These are phyloP conservation scores for Heliconius ismenius DNA, from an alignment of 2,888 invertebrate species.

Conservation along the genomic window DNA sequence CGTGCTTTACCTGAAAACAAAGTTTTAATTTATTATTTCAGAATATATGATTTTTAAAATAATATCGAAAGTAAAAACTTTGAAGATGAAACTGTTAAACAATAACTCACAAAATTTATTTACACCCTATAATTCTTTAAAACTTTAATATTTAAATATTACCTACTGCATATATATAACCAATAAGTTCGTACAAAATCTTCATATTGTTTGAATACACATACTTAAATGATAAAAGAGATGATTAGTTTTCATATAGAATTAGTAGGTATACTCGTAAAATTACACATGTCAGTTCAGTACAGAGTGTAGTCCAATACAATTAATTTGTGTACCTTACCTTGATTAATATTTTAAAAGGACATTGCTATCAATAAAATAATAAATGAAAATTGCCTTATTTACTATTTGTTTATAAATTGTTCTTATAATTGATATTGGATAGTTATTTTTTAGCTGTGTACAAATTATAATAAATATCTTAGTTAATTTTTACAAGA, in stretches of 20 bases:
- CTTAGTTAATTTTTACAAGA: too few species aligned
- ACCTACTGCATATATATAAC: too few species aligned
- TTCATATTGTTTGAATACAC: background rate
- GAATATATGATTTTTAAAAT: too few species aligned
- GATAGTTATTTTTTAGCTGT: too few species aligned
- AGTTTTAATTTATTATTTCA: background rate
- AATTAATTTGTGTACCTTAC: background rate
- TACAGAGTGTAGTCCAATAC: background rate
- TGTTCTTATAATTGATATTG: too few species aligned
- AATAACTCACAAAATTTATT: background rate
- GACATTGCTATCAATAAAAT: conserved; percentile 1
- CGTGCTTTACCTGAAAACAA: conserved; percentile 49
- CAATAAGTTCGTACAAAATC: background rate
- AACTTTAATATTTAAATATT: background rate
- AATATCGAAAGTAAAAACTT: too few species aligned
- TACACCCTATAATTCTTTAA: background rate
- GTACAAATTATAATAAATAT: too few species aligned
- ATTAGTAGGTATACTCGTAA: background rate
- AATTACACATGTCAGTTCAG: background rate
- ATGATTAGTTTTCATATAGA: background rate
- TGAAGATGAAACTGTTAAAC: too few species aligned
- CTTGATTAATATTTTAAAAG: conserved; percentile 16
- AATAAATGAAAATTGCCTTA: background rate
- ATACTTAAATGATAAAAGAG: background rate
- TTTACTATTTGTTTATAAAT: too few species aligned